Base-by-base conservation (phyloP, 2,888 invertebrate genomes). In the Acleris literana region DNA sequence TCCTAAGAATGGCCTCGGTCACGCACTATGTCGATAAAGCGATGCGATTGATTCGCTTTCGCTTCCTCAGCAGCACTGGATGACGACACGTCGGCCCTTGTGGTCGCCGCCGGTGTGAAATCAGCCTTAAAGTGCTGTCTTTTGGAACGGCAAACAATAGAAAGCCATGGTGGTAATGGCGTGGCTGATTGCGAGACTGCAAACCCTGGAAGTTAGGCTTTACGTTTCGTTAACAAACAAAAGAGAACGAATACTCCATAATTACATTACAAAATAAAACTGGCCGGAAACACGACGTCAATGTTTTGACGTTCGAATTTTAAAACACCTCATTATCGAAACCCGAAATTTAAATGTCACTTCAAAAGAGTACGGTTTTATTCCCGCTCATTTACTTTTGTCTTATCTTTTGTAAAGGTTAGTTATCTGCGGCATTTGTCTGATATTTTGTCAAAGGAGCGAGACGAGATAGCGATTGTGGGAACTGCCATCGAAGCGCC, bases 41-140 rank as follows among this genome's bases (percentile, higher is more conserved):
- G 81, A 72, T 72, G 76, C 88, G 82, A 90, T 90, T 87, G 88
- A 88, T 89, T 87, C 91, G 92, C 92, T 92, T 92, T 92, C 92
- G 90, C 86, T 88, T 88, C 88, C 86, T 80, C 83, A 75, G 72
- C 75, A 80, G 73, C 78, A 73, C 78, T 70, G 75, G 74, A 61
- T 91, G 90, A 86, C 90, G 86, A 88, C 88, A 90, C 81, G 80
- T 71, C 77, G 80, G 83, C 85, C 87, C 89, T 89, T 88, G 88
- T 82, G 81, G 83, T 85, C 75, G 78, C 72, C 72, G 79, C 73
- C 75, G 72, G 78, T 83, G 79, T 80, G 80, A 82, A 85, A 83
- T 83, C 76, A 76, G 70, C 74, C 79, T 78, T 76, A 73, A 75
- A 74, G 73, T 73, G 76, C 77, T 76, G 77, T 80, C 76, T 79